Evolutionary conservation across 2,113 vertebrate genomes (phyloP).

Genomic region (Pangasianodon hypophthalmus): DNA sequence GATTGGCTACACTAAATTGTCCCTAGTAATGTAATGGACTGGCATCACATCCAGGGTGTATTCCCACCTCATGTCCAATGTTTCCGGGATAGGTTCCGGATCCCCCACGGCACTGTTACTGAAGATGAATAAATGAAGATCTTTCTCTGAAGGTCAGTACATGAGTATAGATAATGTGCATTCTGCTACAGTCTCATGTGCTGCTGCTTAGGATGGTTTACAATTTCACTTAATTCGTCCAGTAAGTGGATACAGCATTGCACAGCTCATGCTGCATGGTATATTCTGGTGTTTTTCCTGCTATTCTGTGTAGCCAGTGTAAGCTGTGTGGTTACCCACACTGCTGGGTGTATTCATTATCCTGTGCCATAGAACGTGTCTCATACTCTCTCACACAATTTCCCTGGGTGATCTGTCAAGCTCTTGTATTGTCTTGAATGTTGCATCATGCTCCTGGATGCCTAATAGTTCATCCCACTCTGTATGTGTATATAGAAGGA

Average conservation of each 20-base stretch:
- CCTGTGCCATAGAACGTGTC: conserved; percentile 11
- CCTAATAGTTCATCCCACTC: neutral
- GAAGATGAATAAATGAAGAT: neutral
- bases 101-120: neutral
- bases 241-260: conserved; percentile 6
- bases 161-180: neutral
- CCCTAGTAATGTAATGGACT: neutral
- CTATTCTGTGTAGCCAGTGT: neutral
- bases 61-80: neutral
- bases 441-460: neutral
- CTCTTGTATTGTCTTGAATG: neutral
- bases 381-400: neutral
- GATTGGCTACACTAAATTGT: neutral
- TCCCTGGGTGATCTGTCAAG: conserved; percentile 7
- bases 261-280: conserved; percentile 4
- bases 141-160: neutral
- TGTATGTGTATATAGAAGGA: neutral
- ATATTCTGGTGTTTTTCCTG: neutral
- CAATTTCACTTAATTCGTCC: neutral
- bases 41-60: neutral
- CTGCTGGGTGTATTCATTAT: neutral
- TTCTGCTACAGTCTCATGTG: neutral
- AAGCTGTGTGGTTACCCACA: conserved; percentile 8
- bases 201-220: neutral
- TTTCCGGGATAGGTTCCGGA: neutral